Evolutionary conservation across 1,140 invertebrate species (phyloP).

Genomic region (Copidosoma floridanum): DNA sequence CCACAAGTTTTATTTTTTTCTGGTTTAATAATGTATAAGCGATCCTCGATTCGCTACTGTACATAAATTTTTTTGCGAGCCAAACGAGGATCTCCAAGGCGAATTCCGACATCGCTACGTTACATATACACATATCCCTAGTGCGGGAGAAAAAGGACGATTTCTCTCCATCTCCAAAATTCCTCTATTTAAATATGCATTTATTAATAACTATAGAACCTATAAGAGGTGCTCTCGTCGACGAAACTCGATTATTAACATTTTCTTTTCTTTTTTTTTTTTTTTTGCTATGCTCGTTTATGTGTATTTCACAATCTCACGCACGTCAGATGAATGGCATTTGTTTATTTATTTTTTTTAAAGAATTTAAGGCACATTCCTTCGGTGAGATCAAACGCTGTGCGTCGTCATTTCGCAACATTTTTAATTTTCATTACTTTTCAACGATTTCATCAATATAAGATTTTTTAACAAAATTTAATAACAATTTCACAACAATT

Average conservation of each 20-base stretch:
- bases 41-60: not conserved
- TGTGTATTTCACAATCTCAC: slow-evolving; percentile 3
- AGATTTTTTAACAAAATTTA: slow-evolving; percentile 18
- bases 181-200: slow-evolving; percentile 4
- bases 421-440: slow-evolving; percentile 1
- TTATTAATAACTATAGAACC: not conserved
- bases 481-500: slow-evolving; percentile 22
- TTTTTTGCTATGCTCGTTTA: not conserved
- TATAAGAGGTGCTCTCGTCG: slow-evolving; percentile 15
- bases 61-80: too few relatives aligned
- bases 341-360: too few relatives aligned
- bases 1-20: not conserved
- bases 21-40: too few relatives aligned
- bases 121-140: too few relatives aligned
- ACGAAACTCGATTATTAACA: slow-evolving; percentile 13
- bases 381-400: slow-evolving; percentile 26
- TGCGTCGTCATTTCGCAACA: slow-evolving; percentile 12
- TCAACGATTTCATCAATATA: slow-evolving; percentile 1
- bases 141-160: not conserved
- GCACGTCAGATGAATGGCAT: slow-evolving; percentile 16
- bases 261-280: not conserved
- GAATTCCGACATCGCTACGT: slow-evolving; percentile 1
- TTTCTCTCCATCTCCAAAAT: slow-evolving; percentile 9
- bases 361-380: slow-evolving; percentile 28
- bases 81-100: not conserved